Conservation (phyloP, 2,797 vertebrate genomes). For the Arnoldichthys spilopterus region DNA sequence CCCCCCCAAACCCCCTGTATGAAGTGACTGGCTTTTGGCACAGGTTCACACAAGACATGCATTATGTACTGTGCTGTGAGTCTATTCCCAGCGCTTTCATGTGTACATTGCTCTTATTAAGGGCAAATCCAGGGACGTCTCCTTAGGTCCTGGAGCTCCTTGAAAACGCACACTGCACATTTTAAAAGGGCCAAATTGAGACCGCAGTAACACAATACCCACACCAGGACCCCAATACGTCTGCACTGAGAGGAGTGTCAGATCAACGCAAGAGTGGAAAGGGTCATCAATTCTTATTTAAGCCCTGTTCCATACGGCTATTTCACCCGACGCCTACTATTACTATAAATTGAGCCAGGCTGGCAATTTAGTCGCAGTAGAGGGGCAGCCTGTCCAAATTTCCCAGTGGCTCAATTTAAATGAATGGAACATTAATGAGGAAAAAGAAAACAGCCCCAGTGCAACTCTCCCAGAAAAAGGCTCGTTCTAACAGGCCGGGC, state of each 20-base stretch:
- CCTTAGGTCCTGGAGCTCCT: conserved; percentile 51
- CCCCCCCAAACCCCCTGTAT: conserved; percentile 28
- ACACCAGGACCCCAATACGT: conserved; percentile 64
- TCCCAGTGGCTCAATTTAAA: conserved; percentile 70
- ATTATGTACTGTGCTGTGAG: conserved; percentile 53
- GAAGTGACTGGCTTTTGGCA: conserved; percentile 57
- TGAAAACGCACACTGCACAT: conserved; percentile 66
- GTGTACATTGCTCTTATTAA: conserved; percentile 62
- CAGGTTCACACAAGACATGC: conserved; percentile 58
- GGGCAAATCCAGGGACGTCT: conserved; percentile 54
- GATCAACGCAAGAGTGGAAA: conserved; percentile 57
- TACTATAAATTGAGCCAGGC: conserved; percentile 67
- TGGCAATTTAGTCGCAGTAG: conserved; percentile 57
- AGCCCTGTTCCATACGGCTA: conserved; percentile 54
- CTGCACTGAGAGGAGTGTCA: conserved; percentile 42
- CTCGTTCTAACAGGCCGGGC: neutral
- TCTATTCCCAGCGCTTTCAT: conserved; percentile 60
- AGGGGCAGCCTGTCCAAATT: conserved; percentile 63
- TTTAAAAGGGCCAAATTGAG: conserved; percentile 62
- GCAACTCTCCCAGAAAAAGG: conserved; percentile 26
- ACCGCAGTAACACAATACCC: conserved; percentile 70
- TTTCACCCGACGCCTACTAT: conserved; percentile 71
- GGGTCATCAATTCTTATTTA: conserved; percentile 74
- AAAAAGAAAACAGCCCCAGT: conserved; percentile 58
- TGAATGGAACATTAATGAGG: conserved; percentile 59